Evolutionary conservation across 2,797 vertebrate species (phyloP).

Genomic region (Anas flavirostris): DNA sequence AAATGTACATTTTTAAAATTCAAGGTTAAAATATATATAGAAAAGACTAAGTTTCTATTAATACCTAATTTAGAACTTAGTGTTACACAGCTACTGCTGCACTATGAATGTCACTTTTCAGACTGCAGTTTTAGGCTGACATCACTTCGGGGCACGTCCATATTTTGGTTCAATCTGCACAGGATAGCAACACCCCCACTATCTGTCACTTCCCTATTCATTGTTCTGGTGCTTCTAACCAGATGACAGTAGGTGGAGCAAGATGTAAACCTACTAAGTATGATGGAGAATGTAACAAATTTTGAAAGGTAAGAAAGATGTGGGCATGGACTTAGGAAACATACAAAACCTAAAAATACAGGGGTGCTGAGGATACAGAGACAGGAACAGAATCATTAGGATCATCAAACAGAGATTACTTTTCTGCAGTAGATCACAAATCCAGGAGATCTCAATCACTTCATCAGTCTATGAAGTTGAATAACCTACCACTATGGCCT

Average conservation of each 20-base stretch:
- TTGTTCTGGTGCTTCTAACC: background rate
- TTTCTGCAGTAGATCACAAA: background rate
- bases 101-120: background rate
- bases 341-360: background rate
- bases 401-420: background rate
- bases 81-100: background rate
- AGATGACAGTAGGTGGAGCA: background rate
- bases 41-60: background rate
- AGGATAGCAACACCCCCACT: background rate
- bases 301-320: background rate
- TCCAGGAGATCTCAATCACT: background rate
- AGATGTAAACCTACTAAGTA: background rate
- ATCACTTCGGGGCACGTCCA: constrained; percentile 9
- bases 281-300: background rate
- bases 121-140: background rate
- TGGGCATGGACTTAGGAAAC: background rate
- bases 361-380: background rate
- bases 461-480: background rate
- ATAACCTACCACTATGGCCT: background rate
- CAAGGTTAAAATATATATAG: background rate
- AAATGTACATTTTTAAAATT: background rate
- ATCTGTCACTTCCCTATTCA: background rate
- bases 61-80: background rate
- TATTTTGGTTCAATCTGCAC: background rate
- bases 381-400: background rate